Evolutionary conservation across 64 coral and sea anemone species (phyloP), one percentile per base, ranked within the genome.

Genomic region (Pocillopora damicornis): DNA sequence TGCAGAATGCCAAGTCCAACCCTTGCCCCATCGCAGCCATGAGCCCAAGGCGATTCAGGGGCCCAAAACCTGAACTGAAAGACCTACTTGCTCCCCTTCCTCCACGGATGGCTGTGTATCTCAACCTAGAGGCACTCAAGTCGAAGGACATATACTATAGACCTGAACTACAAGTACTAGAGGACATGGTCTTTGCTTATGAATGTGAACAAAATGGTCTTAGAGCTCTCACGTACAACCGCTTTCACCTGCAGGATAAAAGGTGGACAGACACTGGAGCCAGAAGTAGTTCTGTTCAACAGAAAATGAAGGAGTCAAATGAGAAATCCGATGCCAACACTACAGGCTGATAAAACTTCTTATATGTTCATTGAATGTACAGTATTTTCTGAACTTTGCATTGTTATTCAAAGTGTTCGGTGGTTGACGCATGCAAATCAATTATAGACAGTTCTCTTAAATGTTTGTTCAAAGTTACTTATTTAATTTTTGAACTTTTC

Each of bases 111-210:
- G 86, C 73, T 76, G 86, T 88, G 18, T 88, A 76, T 63, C 74
- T 88, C n/a, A 77, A 88, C 68, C 18, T 88, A 18, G 26, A 11
- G 18, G 34, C 61, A 26, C 74, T 88, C 1, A 88, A 88, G 36
- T 11, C 42, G 51, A 37, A 76, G 11, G 35, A 45, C 11, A 36
- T 88, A 11, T 63, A 17, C 61, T 88, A 88, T 77, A 26, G 86
- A 36, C 86, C 86, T 76, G 58, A 88, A 37, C 86, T 88, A 20
- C 26, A 16, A 23, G 11, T 10, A 16, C 37, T 63, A 35, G 86
- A 87, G 45, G 86, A 87, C 59, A 76, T 87, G 86, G 38, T 87
- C 0, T 87, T 87, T 17, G 86, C 73, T 6, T 76, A 87, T 16
- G 73, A 87, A 76, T 87, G 86, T 37, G 73, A 76, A 30, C 61